Base-by-base conservation (phyloP, 2,797 vertebrate species). In the Hybognathus amarus region DNA sequence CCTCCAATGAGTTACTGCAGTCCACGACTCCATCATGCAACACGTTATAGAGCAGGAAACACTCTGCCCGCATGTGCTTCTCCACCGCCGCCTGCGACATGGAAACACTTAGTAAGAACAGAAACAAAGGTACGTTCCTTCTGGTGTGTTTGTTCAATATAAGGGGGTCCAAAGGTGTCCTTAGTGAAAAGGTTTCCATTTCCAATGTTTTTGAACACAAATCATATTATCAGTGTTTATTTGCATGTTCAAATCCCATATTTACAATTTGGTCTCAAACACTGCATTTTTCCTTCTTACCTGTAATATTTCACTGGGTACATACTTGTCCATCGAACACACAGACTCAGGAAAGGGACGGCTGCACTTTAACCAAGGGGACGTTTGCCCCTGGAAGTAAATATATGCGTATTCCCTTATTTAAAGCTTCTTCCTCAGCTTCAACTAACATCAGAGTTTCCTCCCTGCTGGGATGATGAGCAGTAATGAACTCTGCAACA, bases 1-100 rank as follows among this genome's bases (percentile, higher is more conserved):
- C 97, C 90, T 99, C 98, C 89, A 99, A 79, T 22, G 95, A 96
- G 92, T 98, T 99, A 91, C 97, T 97, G 90, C 97, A 98, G 1
- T 97, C 94, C 68, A 93, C 88, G 79, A 95, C 93, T 79, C 97
- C 96, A 45, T 89, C 90, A 85, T 91, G 95, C 85, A 99, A 73
- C 84, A 98, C 90, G 83, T 91, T 93, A 93, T 97, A 98, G 74
- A 97, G 87, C 82, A 95, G 90, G 81, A 94, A 96, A 88, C 94
- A 95, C 89, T 98, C 96, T 6, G 94, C 95, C 82, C 87, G 93
- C 20, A 92, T 88, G 24, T 98, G 97, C 38, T 94, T 95, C 47
- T 96, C 94, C 91, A 93, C 93, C 74, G 95, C 97, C 56, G 95
- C 91, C 98, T 99, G 87, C 47, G 85, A 83, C 88, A 90, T 84